Evolutionary conservation across 2,797 vertebrate species (phyloP).

Genomic region (Propithecus perrieri): DNA sequence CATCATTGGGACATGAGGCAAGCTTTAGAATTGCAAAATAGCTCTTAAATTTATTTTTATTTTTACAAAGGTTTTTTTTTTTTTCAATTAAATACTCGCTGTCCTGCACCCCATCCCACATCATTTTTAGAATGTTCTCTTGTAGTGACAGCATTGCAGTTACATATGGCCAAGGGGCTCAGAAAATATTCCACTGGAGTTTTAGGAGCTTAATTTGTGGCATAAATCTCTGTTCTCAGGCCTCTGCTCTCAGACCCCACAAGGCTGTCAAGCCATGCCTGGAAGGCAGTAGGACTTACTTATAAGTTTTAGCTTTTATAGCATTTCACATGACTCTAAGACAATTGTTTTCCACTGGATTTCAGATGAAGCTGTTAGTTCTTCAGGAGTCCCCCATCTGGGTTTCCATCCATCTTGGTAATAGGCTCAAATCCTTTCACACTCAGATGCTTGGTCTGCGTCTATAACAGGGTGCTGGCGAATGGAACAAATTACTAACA

Average conservation of each 20-base stretch:
- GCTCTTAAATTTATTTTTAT: constrained; percentile 68
- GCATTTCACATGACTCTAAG: constrained; percentile 55
- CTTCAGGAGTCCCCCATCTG: constrained; percentile 65
- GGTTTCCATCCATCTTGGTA: constrained; percentile 67
- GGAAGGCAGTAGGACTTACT: constrained; percentile 50
- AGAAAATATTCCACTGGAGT: constrained; percentile 44
- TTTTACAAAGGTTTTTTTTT: constrained; percentile 49
- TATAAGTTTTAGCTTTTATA: constrained; percentile 64
- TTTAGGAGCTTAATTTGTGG: constrained; percentile 64
- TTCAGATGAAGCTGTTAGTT: constrained; percentile 66
- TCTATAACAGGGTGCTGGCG: constrained; percentile 25
- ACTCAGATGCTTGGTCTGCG: constrained; percentile 55
- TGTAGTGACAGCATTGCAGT: constrained; percentile 35
- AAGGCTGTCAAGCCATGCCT: constrained; percentile 42
- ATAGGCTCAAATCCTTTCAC: constrained; percentile 68
- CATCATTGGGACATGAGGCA: constrained; percentile 59
- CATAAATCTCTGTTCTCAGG: constrained; percentile 60
- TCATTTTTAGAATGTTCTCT: constrained; percentile 57
- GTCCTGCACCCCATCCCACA: not conserved
- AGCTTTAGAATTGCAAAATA: constrained; percentile 68
- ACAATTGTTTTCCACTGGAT: constrained; percentile 72
- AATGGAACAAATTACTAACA: constrained; percentile 70
- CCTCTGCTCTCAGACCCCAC: constrained; percentile 42
- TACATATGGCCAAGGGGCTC: constrained; percentile 47
- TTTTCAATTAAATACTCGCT: constrained; percentile 40